These are phyloP conservation scores for Ascaphus truei DNA, from an alignment of 2,113 vertebrate genomes.

Conservation along the genomic window DNA sequence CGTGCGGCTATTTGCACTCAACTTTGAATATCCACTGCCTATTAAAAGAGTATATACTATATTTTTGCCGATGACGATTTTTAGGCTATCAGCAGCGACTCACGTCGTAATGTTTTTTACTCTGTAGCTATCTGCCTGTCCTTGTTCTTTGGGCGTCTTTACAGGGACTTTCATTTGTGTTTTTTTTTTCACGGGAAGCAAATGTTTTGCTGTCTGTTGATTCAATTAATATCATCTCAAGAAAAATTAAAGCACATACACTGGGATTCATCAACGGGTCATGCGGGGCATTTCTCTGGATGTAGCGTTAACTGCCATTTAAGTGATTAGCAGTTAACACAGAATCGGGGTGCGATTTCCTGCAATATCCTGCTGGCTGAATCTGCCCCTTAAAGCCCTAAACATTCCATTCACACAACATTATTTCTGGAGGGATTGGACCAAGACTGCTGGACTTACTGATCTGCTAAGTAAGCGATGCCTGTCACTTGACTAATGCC, in stretches of 20 bases:
- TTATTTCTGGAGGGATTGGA: neutral
- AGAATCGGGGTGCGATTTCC: too few relatives aligned
- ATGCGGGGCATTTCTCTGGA: too few relatives aligned
- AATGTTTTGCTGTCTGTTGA: neutral
- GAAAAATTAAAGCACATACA: neutral
- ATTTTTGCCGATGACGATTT: too few relatives aligned
- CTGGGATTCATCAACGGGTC: too few relatives aligned
- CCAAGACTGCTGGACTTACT: neutral
- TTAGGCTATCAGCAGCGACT: too few relatives aligned
- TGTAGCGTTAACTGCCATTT: too few relatives aligned
- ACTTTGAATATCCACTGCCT: too few relatives aligned
- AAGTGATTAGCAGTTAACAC: too few relatives aligned
- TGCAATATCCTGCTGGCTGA: too few relatives aligned
- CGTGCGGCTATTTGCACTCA: too few relatives aligned
- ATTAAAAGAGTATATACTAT: too few relatives aligned
- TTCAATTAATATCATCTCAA: neutral
- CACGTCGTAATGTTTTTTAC: too few relatives aligned
- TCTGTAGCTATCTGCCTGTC: neutral
- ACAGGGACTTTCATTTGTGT: neutral
- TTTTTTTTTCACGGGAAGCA: neutral
- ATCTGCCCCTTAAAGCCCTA: neutral
- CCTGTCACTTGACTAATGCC: neutral
- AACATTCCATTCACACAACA: neutral
- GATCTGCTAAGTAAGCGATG: neutral
- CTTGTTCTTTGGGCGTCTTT: neutral